Percentiles rank a stretch among this genome's conserved stretches.
phyloP scores from a whole-genome alignment of 2,888 invertebrate genomes.

The Standfussiana lucernea region DNA sequence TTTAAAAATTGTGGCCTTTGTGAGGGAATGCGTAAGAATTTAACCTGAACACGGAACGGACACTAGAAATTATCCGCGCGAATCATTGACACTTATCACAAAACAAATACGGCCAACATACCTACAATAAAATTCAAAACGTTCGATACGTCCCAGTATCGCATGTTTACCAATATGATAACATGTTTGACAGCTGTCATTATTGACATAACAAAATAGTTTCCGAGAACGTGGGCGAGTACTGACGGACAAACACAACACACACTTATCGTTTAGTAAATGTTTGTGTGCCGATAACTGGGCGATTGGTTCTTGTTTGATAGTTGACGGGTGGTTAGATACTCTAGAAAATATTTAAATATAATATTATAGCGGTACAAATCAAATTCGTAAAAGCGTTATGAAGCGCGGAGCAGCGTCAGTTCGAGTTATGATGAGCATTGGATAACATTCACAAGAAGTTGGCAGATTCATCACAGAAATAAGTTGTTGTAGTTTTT shows the following conservation, averaged over 20 bases:
- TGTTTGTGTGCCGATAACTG: slow-evolving; percentile 56
- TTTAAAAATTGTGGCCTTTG: not conserved
- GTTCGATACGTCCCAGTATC: not conserved
- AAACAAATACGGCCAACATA: not conserved
- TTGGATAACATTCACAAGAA: too few relatives aligned
- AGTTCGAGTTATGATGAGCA: not conserved
- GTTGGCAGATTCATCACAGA: too few relatives aligned
- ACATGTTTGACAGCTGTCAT: slow-evolving; percentile 58
- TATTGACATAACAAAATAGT: slow-evolving; percentile 65
- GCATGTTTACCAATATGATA: slow-evolving; percentile 60
- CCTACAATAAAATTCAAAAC: slow-evolving; percentile 1
- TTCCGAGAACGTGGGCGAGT: slow-evolving; percentile 66
- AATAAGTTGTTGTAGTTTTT: too few relatives aligned
- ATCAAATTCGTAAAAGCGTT: not conserved
- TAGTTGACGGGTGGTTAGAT: not conserved
- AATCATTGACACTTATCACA: not conserved
- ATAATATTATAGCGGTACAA: not conserved
- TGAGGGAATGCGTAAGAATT: not conserved
- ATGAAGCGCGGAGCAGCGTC: not conserved
- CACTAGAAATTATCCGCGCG: not conserved
- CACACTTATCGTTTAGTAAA: slow-evolving; percentile 68
- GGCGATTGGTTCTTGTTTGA: slow-evolving; percentile 6
- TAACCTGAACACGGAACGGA: not conserved
- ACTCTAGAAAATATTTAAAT: not conserved
- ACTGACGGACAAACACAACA: slow-evolving; percentile 66